phyloP scores from a whole-genome alignment of 2,888 invertebrate genomes.

The Diaperis boleti region DNA sequence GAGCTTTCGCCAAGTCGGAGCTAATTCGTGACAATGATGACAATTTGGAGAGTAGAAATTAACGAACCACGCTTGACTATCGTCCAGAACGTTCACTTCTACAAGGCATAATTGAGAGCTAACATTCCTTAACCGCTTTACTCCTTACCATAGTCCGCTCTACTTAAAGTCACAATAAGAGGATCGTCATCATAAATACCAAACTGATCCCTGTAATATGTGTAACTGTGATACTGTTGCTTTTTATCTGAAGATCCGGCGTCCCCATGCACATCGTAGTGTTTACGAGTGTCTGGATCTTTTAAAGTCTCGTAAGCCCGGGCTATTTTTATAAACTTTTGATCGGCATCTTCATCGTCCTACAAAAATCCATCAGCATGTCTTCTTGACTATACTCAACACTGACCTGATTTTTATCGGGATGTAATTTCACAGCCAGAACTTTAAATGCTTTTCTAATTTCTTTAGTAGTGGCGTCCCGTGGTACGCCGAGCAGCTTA shows the following conservation, averaged over 20 bases:
- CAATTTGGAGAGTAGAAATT: conserved; percentile 92
- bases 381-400: no score
- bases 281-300: conserved; percentile 81
- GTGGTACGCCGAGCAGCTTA: conserved; percentile 68
- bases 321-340: conserved; percentile 82
- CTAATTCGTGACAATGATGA: conserved; percentile 85
- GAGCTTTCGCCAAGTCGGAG: conserved; percentile 85
- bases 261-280: conserved; percentile 85
- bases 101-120: conserved; percentile 46
- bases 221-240: conserved; percentile 82
- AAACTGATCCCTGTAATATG: conserved; percentile 83
- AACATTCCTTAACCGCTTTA: no score
- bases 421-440: conserved; percentile 77
- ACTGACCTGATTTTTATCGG: conserved; percentile 75
- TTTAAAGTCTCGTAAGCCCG: conserved; percentile 89
- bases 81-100: conserved; percentile 67
- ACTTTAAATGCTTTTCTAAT: conserved; percentile 81
- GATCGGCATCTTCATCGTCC: conserved; percentile 81
- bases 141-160: conserved; percentile 80
- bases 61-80: conserved; percentile 83
- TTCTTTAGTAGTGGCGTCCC: conserved; percentile 75
- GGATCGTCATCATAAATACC: conserved; percentile 90
- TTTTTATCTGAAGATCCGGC: conserved; percentile 71
- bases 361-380: conserved; percentile 60
- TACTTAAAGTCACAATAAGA: conserved; percentile 81